phyloP scores from a whole-genome alignment of 2,888 invertebrate species.

The Luffia ferchaultella region DNA sequence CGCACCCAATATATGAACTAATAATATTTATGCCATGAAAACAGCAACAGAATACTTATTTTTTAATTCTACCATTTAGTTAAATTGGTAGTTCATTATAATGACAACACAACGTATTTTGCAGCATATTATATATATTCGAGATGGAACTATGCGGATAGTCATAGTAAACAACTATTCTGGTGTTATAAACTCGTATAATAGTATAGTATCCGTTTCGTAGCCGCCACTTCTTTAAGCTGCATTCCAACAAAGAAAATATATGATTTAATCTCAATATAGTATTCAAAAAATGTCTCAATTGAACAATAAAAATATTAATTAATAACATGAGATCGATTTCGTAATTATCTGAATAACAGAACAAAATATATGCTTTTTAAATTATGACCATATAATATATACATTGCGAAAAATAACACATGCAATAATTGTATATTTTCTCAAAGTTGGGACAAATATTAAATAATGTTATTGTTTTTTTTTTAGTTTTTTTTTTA shows the following conservation, averaged over 20 bases:
- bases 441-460: not conserved
- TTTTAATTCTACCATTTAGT: too few species aligned
- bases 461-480: not conserved
- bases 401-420: slow-evolving; percentile 24
- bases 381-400: slow-evolving; percentile 6
- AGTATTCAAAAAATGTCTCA: not conserved
- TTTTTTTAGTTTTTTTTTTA: not conserved
- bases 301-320: too few species aligned
- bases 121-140: not conserved
- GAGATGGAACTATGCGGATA: not conserved
- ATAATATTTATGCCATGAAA: too few species aligned
- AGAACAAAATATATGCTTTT: slow-evolving; percentile 8
- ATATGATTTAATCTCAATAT: slow-evolving; percentile 4
- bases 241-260: slow-evolving; percentile 45
- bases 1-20: not conserved
- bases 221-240: slow-evolving; percentile 37
- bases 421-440: slow-evolving; percentile 18
- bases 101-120: too few species aligned
- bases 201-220: not conserved
- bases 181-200: not conserved
- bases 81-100: too few species aligned
- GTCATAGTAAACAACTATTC: not conserved
- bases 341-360: too few species aligned
- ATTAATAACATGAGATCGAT: too few species aligned
- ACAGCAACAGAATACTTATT: too few species aligned